Conservation (phyloP, 2,113 vertebrate genomes). For the Lepus europaeus region DNA sequence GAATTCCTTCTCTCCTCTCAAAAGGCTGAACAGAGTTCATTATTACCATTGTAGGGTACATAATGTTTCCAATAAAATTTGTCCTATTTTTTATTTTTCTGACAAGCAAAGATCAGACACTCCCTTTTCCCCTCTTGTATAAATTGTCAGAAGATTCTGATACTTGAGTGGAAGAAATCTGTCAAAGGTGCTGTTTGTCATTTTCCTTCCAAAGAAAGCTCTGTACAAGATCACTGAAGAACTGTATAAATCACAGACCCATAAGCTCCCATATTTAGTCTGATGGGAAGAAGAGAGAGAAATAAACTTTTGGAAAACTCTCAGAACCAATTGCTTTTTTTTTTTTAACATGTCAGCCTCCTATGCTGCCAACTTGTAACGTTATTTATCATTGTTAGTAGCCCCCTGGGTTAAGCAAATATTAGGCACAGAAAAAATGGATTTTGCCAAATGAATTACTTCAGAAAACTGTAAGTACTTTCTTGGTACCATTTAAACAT, state of each 20-base stretch:
- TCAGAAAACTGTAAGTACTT: constrained; percentile 20
- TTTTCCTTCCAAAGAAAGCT: constrained; percentile 43
- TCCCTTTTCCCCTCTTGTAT: not conserved
- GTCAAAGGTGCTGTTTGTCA: constrained; percentile 41
- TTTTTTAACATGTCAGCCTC: constrained; percentile 46
- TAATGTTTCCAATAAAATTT: constrained; percentile 4
- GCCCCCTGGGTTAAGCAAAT: constrained; percentile 51
- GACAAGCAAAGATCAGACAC: constrained; percentile 31
- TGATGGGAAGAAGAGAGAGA: constrained; percentile 62
- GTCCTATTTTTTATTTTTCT: constrained; percentile 30
- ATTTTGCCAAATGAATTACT: constrained; percentile 63
- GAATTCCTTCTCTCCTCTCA: constrained; percentile 2
- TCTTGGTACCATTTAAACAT: not conserved
- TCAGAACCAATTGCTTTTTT: constrained; percentile 25
- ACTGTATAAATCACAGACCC: constrained; percentile 39
- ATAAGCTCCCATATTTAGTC: constrained; percentile 32
- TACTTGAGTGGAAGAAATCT: not conserved
- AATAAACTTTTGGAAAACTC: constrained; percentile 65
- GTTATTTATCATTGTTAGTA: constrained; percentile 67
- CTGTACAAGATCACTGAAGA: not conserved
- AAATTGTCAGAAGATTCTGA: not conserved
- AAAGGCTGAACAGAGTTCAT: constrained; percentile 44
- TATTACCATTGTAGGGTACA: not conserved
- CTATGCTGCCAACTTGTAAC: not conserved
- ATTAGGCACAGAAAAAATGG: constrained; percentile 51